A percentile compares a stretch with the other conserved stretches of the same genome.
phyloP scores from a whole-genome alignment of 2,797 vertebrate genomes.

The Nyctibius grandis region DNA sequence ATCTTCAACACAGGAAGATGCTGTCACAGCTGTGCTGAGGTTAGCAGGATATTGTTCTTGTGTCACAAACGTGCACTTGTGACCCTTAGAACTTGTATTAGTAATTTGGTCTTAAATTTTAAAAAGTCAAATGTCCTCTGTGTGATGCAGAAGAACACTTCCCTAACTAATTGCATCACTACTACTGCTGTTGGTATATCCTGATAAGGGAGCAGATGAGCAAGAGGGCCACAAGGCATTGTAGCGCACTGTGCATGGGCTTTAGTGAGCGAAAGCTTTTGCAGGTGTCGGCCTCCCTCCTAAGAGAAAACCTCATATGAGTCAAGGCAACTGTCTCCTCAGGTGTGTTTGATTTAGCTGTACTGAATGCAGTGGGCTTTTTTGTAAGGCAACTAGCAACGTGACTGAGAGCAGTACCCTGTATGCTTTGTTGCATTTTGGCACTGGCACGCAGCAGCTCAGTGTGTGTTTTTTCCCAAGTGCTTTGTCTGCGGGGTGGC shows the following conservation, averaged over 20 bases:
- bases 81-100: neutral
- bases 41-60: neutral
- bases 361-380: neutral
- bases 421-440: neutral
- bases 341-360: neutral
- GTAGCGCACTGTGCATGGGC: neutral
- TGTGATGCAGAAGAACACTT: neutral
- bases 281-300: neutral
- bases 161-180: neutral
- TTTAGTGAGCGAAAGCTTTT: neutral
- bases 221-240: neutral
- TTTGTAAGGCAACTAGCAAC: neutral
- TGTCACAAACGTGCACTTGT: neutral
- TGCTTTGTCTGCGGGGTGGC: neutral
- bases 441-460: neutral
- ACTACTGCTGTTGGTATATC: neutral
- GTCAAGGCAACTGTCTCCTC: neutral
- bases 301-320: neutral
- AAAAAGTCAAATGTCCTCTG: neutral
- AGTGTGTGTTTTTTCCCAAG: neutral
- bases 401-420: neutral
- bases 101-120: neutral
- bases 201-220: neutral
- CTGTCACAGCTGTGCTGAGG: neutral
- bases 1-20: rapidly evolving